Base-by-base conservation (phyloP, 2,797 vertebrate species). In the Notolepis coatsorum region DNA sequence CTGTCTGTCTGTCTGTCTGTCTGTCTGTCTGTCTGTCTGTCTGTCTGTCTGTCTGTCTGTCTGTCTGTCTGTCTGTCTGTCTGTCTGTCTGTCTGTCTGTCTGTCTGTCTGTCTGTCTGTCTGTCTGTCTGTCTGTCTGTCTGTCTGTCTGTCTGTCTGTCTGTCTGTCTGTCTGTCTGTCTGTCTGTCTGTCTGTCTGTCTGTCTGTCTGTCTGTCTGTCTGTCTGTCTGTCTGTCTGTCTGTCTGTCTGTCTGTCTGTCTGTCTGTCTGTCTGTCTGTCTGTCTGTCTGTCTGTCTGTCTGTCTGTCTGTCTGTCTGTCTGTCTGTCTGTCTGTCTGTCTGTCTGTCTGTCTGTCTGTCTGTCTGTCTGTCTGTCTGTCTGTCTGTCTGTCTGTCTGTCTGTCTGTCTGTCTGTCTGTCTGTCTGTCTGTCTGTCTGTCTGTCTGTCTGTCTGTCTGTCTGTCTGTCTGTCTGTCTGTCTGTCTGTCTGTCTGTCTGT, bases 361-460 rank as follows among this genome's bases (percentile, higher is more conserved):
- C 30, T 48, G 20, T 48, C 27, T 5, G 25, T 5, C 3, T 51
- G 28, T 61, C 25, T 63, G 54, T 70, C 53, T 66, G n/a, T 17
- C 12, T 2, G 8, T 9, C 4, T 25, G 43, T 46, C 24, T 6
- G n/a, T n/a, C n/a, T n/a, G n/a, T n/a, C n/a, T n/a, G n/a, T n/a
- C n/a, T n/a, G n/a, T n/a, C n/a, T n/a, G 39, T n/a, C 5, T 7
- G 17, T 42, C n/a, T 41, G 39, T 17, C 7, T 41, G 17, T 21
- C 6, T 7, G 6, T 21, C 7, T 21, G 41, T 9, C 15, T 21
- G 41, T 13, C 3, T 10, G 48, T 31, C 15, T 51, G 10, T 4
- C 21, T 45, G 42, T 25, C 20, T 46, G 20, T 25, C 20, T 17
- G 39, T 42, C n/a, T 5, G n/a, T 42, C 3, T 42, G 41, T 7